phyloP scores from a whole-genome alignment of 2,888 invertebrate species.

The Tryphoninae sp. region DNA sequence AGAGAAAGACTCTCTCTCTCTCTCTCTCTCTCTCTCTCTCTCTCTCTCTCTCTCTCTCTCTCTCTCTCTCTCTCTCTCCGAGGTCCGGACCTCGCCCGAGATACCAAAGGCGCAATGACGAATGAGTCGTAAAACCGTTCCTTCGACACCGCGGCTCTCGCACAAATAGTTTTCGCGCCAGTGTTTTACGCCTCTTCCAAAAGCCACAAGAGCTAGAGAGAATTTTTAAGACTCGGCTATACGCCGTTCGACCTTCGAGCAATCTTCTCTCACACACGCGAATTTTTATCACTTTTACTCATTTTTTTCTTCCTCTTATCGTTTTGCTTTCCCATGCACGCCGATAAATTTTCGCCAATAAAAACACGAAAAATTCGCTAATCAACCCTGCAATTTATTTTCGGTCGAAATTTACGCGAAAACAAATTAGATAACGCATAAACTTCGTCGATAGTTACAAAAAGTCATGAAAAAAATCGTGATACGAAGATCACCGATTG shows the following conservation, averaged over 20 bases:
- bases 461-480: no score
- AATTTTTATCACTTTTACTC: slow-evolving; percentile 5
- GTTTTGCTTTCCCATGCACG: background rate
- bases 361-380: no score
- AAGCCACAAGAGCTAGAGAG: background rate
- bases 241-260: slow-evolving; percentile 20
- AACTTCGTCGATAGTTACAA: no score
- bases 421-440: no score
- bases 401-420: no score
- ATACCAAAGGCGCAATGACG: slow-evolving; percentile 53
- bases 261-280: slow-evolving; percentile 26
- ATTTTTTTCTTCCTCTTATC: background rate
- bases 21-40: background rate
- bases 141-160: slow-evolving; percentile 31
- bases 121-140: slow-evolving; percentile 53
- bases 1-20: slow-evolving; percentile 3
- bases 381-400: no score
- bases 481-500: no score
- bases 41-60: no score
- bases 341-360: background rate
- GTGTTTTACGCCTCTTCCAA: background rate
- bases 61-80: background rate
- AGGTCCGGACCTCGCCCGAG: slow-evolving; percentile 23
- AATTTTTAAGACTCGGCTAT: slow-evolving; percentile 25
- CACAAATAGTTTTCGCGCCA: slow-evolving; percentile 31